Evolutionary conservation across 2,113 vertebrate genomes (phyloP).

Genomic region (Agelaius tricolor): DNA sequence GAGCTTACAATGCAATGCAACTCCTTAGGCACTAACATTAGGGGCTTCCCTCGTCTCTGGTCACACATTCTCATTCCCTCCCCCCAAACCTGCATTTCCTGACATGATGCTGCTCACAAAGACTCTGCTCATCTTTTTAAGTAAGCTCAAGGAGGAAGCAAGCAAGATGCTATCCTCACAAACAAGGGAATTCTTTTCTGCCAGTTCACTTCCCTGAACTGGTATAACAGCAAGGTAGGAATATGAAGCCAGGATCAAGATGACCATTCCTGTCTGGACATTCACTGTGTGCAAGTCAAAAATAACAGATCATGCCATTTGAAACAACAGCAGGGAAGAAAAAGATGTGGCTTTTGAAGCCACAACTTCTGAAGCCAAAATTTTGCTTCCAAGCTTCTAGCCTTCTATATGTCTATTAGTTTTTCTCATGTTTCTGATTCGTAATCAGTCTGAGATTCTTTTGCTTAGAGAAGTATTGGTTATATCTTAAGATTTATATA

Average conservation of each 20-base stretch:
- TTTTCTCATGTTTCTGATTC: background rate
- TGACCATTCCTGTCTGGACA: accelerated
- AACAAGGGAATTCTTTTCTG: background rate
- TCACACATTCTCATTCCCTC: background rate
- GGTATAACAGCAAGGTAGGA: background rate
- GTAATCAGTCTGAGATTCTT: background rate
- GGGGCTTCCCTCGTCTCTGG: background rate
- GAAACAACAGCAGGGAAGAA: background rate
- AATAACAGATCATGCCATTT: background rate
- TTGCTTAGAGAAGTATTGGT: background rate
- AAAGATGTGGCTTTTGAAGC: background rate
- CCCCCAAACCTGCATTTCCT: background rate
- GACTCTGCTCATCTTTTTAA: background rate
- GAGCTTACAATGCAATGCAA: background rate
- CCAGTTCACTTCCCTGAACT: background rate
- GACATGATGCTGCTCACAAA: background rate
- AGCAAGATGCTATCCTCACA: background rate
- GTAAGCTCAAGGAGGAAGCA: background rate
- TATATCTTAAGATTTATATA: background rate
- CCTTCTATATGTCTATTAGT: background rate
- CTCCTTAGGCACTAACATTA: background rate
- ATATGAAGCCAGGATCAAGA: background rate
- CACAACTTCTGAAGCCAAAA: background rate
- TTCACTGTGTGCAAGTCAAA: background rate
- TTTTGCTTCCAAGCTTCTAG: background rate